These are phyloP conservation scores for Tetraneura akinire DNA, from an alignment of 1,140 invertebrate species.

Conservation along the genomic window DNA sequence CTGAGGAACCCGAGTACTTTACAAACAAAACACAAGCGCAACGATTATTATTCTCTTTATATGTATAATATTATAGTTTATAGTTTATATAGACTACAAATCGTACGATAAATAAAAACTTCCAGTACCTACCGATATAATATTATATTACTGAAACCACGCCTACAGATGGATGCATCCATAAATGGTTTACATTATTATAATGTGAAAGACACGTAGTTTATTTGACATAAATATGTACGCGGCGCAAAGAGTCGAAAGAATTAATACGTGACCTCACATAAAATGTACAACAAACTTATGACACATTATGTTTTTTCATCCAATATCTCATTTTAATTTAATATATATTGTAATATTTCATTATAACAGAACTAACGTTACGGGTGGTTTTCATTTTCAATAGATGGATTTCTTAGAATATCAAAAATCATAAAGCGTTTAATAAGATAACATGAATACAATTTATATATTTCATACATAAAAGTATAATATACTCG, in stretches of 20 bases:
- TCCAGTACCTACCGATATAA: neutral
- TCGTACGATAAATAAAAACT: conserved; percentile 20
- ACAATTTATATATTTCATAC: too few species aligned
- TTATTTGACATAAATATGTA: conserved; percentile 34
- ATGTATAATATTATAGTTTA: too few species aligned
- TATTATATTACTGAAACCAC: conserved; percentile 33
- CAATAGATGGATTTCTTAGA: neutral
- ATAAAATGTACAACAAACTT: conserved; percentile 27
- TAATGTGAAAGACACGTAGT: conserved; percentile 38
- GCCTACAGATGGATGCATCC: conserved; percentile 8
- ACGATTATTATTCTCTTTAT: conserved; percentile 33
- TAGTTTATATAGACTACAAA: neutral
- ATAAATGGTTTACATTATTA: conserved; percentile 19
- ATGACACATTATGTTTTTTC: neutral
- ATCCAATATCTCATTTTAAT: conserved; percentile 28
- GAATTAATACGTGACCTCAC: conserved; percentile 32
- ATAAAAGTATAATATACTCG: too few species aligned
- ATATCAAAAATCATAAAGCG: neutral
- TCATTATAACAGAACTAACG: neutral
- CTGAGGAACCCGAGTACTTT: conserved; percentile 34
- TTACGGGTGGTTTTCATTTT: neutral
- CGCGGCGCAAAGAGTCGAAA: conserved; percentile 7
- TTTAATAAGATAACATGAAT: neutral
- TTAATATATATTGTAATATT: neutral
- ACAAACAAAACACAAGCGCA: conserved; percentile 39